Conservation (phyloP, 2,113 vertebrate genomes). For the Tretioscincus oriximinensis region DNA sequence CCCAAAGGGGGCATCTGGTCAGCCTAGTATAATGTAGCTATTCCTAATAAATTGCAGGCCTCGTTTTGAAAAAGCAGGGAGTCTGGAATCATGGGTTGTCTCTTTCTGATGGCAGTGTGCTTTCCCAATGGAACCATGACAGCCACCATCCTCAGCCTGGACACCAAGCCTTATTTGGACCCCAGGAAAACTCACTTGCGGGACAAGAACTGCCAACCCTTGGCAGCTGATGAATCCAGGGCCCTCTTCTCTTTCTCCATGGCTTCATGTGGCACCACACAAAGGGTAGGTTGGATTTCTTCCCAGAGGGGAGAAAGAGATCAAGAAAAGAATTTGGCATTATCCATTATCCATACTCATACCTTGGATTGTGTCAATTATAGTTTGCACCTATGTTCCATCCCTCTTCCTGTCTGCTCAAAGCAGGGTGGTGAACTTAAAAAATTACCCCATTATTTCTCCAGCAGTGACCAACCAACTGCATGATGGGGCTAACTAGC, state of each 20-base stretch:
- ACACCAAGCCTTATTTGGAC: constrained; percentile 25
- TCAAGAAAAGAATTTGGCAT: neutral
- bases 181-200: constrained; percentile 46
- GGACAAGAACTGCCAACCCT: constrained; percentile 60
- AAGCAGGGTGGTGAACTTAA: too few relatives aligned
- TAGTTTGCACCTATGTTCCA: too few relatives aligned
- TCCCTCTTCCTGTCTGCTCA: too few relatives aligned
- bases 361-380: too few relatives aligned
- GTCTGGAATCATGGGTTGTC: neutral
- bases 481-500: too few relatives aligned
- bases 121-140: constrained; percentile 67
- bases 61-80: too few relatives aligned
- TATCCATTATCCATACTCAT: too few relatives aligned
- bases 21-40: too few relatives aligned
- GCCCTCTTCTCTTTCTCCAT: constrained; percentile 68
- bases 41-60: too few relatives aligned
- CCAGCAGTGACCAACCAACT: too few relatives aligned
- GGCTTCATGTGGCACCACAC: constrained; percentile 65
- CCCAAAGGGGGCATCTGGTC: too few relatives aligned
- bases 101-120: constrained; percentile 61
- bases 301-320: neutral
- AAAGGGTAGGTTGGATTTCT: constrained; percentile 55
- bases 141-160: constrained; percentile 58
- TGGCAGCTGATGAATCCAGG: constrained; percentile 43
- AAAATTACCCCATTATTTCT: too few relatives aligned